Conservation (phyloP, 2,113 vertebrate genomes). For the Paradisaea rubra region DNA sequence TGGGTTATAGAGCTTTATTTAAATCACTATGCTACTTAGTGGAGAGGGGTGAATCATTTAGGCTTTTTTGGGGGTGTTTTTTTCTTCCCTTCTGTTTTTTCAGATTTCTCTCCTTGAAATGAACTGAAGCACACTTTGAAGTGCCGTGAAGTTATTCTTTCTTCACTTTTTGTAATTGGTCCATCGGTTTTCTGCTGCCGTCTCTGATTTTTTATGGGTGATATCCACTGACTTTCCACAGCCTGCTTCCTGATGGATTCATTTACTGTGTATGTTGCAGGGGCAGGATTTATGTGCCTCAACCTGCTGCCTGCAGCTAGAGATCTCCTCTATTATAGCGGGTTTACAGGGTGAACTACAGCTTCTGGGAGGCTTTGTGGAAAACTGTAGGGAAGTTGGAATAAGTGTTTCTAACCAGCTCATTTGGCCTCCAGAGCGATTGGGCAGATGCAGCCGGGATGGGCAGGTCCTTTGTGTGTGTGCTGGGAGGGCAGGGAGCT, state of each 20-base stretch:
- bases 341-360: background rate
- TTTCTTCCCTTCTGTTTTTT: background rate
- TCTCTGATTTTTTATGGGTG: background rate
- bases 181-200: background rate
- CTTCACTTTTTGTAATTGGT: background rate
- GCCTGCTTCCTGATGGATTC: background rate
- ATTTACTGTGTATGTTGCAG: background rate
- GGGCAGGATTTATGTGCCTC: background rate
- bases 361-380: background rate
- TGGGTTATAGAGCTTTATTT: slow-evolving; percentile 27
- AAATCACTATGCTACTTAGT: background rate
- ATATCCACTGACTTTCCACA: background rate
- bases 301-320: background rate
- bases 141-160: background rate
- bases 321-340: background rate
- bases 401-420: background rate
- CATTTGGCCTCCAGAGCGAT: background rate
- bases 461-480: background rate
- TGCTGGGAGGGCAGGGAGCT: background rate
- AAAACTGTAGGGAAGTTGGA: background rate
- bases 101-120: background rate
- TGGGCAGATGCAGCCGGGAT: background rate
- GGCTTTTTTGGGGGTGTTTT: background rate
- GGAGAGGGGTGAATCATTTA: background rate
- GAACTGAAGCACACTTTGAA: background rate